Base-by-base conservation (phyloP, 1,140 invertebrate species). In the Choristoneura fumiferana region DNA sequence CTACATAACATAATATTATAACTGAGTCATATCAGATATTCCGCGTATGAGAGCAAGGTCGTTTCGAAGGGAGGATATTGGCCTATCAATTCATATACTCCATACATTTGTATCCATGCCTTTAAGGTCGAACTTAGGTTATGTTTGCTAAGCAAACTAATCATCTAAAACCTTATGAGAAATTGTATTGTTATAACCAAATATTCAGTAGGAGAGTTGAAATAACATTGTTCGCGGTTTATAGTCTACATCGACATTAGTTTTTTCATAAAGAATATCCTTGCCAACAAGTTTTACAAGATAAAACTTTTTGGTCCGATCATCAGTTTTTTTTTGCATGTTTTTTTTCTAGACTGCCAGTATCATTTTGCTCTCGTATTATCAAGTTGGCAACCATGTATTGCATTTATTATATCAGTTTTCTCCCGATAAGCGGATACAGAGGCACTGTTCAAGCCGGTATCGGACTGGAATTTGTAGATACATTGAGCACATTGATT, bases 1-100 rank as follows among this genome's bases (percentile, higher is more conserved):
- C 43, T 49, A 49, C 22, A 49, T 49, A 57, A 35, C 56, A 59
- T 58, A 55, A 56, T 58, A n/a, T n/a, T n/a, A 29, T 29, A 62
- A 58, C 56, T 73, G 71, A 73, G 18, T 73, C 67, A 70, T 43
- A 36, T 57, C 55, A 34, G 29, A 49, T 49, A 62, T 65, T 60
- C 56, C 59, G 59, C 22, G 43, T 49, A 62, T 54, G 65, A 73
- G 65, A 68, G 68, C 71, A 73, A 73, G 71, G 68, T 57, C 63
- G 66, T 39, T 29, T 18, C 43, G 58, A 58, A 63, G 69, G 57
- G 65, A 65, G 71, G 71, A 61, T 68, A 70, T 70, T 70, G 71
- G 67, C 68, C 71, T 70, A 70, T 62, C 63, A 29, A 29, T 29
- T 6, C 37, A 58, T 58, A 59, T 54, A 55, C 35, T 63, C 22